Base-by-base conservation (phyloP, 2,113 vertebrate genomes). In the Sterrhoptilus dennistouni region DNA sequence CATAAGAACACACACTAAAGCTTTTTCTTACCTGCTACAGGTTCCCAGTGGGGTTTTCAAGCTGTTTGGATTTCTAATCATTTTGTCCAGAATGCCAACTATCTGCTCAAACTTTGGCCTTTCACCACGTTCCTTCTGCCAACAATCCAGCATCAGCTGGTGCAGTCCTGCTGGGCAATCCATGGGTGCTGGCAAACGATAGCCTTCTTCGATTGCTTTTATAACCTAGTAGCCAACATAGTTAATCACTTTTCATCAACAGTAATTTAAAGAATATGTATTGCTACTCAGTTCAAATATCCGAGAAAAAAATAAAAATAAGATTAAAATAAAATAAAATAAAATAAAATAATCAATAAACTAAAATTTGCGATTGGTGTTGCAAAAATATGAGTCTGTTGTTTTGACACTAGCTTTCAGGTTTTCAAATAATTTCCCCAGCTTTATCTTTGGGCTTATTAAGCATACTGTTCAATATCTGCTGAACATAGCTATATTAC, bases 101-200 rank as follows among this genome's bases (percentile, higher is more conserved):
- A 99, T 99, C 97, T 99, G 99, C 88, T 99, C 99, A 90, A 99
- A 99, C 96, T 99, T 99, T n/a, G 99, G 99, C 76, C 99, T 98
- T 95, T 99, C 99, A 2, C 98, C 99, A 6, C 99, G 97, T 78
- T 99, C 99, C 95, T 99, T 99, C 96, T 99, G 99, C 99, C 99
- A 99, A 97, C 99, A 99, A 96, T 99, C 99, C 89, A 99, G 97
- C 99, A 99, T 99, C 53, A 99, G 98, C 97, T 99, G 99, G 96
- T 99, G 99, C 64, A 99, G 98, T 77, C 99, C 99, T 68, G 99
- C 98, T 23, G 99, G 99, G 97, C 99, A 99, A 97, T 99, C 99
- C 99, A 99, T 99, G 83, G 99, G 99, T 36, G 99, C 99, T 66
- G 99, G 99, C 78, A 99, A 98, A 86, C 99, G 99, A 96, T 99